Evolutionary conservation across 2,113 vertebrate genomes (phyloP).

Genomic region (Etia nguti): DNA sequence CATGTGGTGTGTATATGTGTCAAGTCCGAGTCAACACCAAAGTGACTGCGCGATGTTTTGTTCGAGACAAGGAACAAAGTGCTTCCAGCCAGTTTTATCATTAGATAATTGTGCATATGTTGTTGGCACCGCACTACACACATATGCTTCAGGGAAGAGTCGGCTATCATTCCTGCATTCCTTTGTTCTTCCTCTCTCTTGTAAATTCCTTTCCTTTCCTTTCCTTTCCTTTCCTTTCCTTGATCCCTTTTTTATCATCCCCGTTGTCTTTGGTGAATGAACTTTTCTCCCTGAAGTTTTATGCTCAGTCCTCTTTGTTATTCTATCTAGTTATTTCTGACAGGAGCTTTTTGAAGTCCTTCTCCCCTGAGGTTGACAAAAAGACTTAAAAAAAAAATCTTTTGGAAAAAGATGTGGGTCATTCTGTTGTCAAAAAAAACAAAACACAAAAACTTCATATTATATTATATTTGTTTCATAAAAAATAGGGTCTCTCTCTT

Average conservation of each 20-base stretch:
- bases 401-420: slow-evolving; percentile 16
- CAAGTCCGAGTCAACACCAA: slow-evolving; percentile 17
- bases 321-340: not conserved
- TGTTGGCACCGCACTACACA: slow-evolving; percentile 1
- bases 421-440: not conserved
- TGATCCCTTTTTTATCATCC: not conserved
- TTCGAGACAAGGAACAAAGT: not conserved
- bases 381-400: not conserved
- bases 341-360: not conserved
- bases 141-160: not conserved
- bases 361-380: not conserved
- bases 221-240: not conserved
- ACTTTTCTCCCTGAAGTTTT: not conserved
- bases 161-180: not conserved
- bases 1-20: slow-evolving; percentile 9
- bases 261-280: not conserved
- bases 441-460: not conserved
- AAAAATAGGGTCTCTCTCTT: not conserved
- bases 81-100: slow-evolving; percentile 18
- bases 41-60: not conserved
- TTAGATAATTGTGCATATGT: slow-evolving; percentile 36
- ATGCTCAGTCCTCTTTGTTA: not conserved
- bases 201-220: not conserved
- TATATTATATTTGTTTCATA: not conserved
- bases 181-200: not conserved